Percentiles rank a stretch among this genome's conserved stretches.
Conservation (phyloP, 2,113 vertebrate genomes). For the Fregata magnificens region DNA sequence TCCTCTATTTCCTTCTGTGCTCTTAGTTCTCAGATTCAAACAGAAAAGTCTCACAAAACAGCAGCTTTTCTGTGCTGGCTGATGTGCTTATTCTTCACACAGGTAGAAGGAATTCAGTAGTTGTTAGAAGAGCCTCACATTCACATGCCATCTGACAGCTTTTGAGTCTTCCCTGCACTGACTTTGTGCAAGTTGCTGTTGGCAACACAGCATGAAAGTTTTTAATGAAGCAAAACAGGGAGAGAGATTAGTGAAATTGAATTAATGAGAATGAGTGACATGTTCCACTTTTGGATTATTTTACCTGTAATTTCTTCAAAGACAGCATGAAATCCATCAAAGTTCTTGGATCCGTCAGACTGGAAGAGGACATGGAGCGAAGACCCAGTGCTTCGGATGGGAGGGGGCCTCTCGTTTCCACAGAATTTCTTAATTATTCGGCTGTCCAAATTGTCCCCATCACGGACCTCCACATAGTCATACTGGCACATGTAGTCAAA, state of each 20-base stretch:
- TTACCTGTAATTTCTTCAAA: slow-evolving; percentile 95
- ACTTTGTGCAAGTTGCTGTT: background rate
- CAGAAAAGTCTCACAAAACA: background rate
- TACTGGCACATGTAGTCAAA: slow-evolving; percentile 95
- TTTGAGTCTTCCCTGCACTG: background rate
- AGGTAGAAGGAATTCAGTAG: background rate
- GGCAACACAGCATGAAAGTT: slow-evolving; percentile 11
- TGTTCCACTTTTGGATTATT: background rate
- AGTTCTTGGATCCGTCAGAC: slow-evolving; percentile 96
- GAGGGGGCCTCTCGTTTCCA: slow-evolving; percentile 87
- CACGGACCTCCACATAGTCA: slow-evolving; percentile 91
- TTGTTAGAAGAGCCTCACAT: background rate
- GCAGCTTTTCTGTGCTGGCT: background rate
- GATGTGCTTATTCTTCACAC: background rate
- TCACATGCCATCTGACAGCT: background rate
- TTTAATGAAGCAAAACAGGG: slow-evolving; percentile 33
- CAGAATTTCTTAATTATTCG: slow-evolving; percentile 90
- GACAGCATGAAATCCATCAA: slow-evolving; percentile 92
- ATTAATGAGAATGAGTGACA: background rate
- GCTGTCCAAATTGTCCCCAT: slow-evolving; percentile 86
- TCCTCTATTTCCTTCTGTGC: background rate
- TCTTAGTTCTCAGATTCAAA: background rate
- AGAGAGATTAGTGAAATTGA: background rate
- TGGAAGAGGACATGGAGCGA: slow-evolving; percentile 92
- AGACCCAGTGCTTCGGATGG: slow-evolving; percentile 85